Evolutionary conservation across 2,888 invertebrate genomes (phyloP).

Genomic region (Pyrrhosoma nymphula): DNA sequence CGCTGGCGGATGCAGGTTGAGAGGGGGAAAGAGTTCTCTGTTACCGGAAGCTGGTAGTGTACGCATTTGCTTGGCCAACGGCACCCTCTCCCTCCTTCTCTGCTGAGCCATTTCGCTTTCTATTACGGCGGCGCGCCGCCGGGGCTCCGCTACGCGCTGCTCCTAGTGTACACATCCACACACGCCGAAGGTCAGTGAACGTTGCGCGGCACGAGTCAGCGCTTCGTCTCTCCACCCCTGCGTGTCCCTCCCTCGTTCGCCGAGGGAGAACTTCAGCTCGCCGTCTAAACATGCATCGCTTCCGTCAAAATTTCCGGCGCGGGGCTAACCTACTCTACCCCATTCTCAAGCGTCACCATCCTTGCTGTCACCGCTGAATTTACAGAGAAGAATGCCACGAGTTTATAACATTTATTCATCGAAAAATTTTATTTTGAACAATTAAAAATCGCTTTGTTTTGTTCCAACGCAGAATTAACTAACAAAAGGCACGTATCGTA

Average conservation of each 20-base stretch:
- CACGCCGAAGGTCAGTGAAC: constrained; percentile 12
- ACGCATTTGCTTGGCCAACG: neutral
- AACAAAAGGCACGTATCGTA: too few species aligned
- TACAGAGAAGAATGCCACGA: too few species aligned
- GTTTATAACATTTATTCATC: too few species aligned
- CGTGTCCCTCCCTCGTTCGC: neutral
- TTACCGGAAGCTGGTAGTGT: neutral
- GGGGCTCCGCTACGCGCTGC: neutral
- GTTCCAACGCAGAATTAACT: too few species aligned
- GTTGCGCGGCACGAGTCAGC: neutral
- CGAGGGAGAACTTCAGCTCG: neutral
- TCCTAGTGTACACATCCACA: neutral
- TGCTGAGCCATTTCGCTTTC: neutral
- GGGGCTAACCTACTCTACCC: neutral
- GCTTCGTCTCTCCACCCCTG: neutral
- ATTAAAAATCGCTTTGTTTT: too few species aligned
- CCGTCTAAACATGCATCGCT: neutral
- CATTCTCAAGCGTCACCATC: too few species aligned
- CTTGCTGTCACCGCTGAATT: too few species aligned
- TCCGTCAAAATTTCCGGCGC: neutral
- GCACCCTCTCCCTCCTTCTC: neutral
- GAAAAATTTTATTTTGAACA: too few species aligned
- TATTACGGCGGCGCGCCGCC: neutral
- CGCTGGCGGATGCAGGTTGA: neutral
- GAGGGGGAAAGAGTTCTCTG: too few species aligned